Base-by-base conservation (phyloP, 2,888 invertebrate species). In the Drosophila fulvimacula region DNA sequence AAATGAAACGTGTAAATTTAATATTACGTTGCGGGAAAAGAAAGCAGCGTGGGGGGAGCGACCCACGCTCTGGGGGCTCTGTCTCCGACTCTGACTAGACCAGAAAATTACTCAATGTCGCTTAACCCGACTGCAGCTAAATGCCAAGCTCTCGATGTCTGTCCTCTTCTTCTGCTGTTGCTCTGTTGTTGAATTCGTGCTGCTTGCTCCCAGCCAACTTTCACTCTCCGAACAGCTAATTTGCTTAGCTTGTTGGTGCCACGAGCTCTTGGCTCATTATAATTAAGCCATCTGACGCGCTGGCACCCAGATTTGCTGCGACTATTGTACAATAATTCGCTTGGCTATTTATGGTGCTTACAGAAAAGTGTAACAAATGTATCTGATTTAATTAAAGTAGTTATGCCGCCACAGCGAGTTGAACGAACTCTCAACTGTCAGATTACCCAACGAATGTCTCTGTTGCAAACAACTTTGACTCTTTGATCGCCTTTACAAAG, bases 71-170 rank as follows among this genome's bases (percentile, higher is more conserved):
- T 34, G 38, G n/a, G 41, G 5, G 4, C 5, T 5, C 3, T 4
- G 27, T 44, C 5, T 6, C 39, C 41, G 44, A 21, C 59, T 73
- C 49, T 61, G 69, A 75, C 58, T 60, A 82, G 82, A 77, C 79
- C 79, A 83, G 69, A 81, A 83, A 83, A 83, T 83, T 82, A 82
- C 86, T 86, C 86, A 86, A 77, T 73, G 78, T 24, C 53, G 59
- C 60, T 59, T 48, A 51, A 49, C 57, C 49, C 44, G 24, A 34
- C 61, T 36, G 60, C 56, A 53, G 46, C 42, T 63, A 48, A 75
- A 71, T 51, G 71, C 66, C 71, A 75, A 46, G 57, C 66, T 49
- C 60, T 76, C 66, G 62, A 65, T 57, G 59, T 48, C 64, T 55
- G n/a, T 46, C 56, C 9, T 32, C 32, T 32, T 32, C 32, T 32